Percentiles rank a stretch among this genome's conserved stretches.
phyloP scores from a whole-genome alignment of 1,140 invertebrate genomes.

The Drosophila quadrilineata region DNA sequence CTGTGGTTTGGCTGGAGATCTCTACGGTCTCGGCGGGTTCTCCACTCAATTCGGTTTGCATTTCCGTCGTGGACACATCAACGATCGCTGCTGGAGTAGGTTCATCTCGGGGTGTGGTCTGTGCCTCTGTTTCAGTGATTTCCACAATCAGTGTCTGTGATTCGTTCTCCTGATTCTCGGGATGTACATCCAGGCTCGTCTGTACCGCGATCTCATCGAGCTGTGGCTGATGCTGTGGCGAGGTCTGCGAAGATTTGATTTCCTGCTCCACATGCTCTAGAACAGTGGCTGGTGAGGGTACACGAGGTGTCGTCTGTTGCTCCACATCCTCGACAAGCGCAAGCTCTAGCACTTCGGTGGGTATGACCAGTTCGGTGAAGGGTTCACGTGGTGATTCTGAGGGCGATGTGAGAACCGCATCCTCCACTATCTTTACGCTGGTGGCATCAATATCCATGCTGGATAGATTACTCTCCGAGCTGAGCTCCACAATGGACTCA shows the following conservation, averaged over 20 bases:
- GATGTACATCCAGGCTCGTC: slow-evolving; percentile 79
- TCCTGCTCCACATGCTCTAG: slow-evolving; percentile 56
- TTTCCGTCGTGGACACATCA: slow-evolving; percentile 48
- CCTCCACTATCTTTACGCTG: slow-evolving; percentile 86
- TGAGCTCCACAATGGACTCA: slow-evolving; percentile 66
- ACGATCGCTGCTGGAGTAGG: slow-evolving; percentile 4
- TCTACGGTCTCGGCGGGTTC: slow-evolving; percentile 81
- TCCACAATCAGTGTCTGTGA: slow-evolving; percentile 70
- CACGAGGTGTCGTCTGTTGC: slow-evolving; percentile 82
- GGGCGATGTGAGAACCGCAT: slow-evolving; percentile 81
- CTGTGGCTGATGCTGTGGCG: slow-evolving; percentile 82
- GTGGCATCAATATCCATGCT: slow-evolving; percentile 82
- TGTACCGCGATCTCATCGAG: slow-evolving; percentile 81
- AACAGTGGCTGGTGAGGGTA: slow-evolving; percentile 29
- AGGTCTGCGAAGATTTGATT: slow-evolving; percentile 84
- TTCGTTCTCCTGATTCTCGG: slow-evolving; percentile 68
- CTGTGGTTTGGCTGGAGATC: slow-evolving; percentile 83
- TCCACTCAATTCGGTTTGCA: slow-evolving; percentile 72
- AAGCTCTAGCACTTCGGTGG: slow-evolving; percentile 84
- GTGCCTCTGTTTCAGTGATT: slow-evolving; percentile 69
- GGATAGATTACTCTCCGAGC: slow-evolving; percentile 66
- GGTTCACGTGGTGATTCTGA: slow-evolving; percentile 70
- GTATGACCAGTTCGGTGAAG: slow-evolving; percentile 83
- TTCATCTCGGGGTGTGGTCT: slow-evolving; percentile 57
- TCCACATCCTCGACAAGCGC: slow-evolving; percentile 82